These are phyloP conservation scores for Holothuria glaberrima DNA, from an alignment of 35 echinoderm and acorn worm species.

Conservation along the genomic window DNA sequence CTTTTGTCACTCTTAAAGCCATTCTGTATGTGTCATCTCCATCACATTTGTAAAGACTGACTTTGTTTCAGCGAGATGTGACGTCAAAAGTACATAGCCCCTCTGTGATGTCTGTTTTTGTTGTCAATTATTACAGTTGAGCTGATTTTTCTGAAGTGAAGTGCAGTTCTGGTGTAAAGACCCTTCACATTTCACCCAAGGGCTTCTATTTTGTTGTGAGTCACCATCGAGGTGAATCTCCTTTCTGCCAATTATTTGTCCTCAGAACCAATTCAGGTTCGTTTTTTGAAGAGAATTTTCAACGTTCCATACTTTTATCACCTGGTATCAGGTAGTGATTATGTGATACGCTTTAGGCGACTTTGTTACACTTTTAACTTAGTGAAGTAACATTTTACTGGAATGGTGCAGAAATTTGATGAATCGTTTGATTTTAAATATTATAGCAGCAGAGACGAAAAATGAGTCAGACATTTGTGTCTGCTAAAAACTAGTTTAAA, in stretches of 20 bases:
- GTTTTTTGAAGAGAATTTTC: too few species aligned
- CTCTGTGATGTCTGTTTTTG: constrained; percentile 34
- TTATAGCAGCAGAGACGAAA: too few species aligned
- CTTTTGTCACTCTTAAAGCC: constrained; percentile 16
- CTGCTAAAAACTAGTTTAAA: too few species aligned
- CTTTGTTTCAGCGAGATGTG: background rate
- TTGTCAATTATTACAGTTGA: constrained; percentile 57
- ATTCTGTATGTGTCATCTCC: constrained; percentile 22
- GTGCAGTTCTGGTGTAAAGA: constrained; percentile 14
- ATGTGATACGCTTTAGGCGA: too few species aligned
- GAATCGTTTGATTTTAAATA: too few species aligned
- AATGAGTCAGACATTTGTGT: too few species aligned
- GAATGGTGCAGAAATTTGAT: too few species aligned
- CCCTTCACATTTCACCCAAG: background rate
- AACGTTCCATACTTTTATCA: too few species aligned
- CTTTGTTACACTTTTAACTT: too few species aligned
- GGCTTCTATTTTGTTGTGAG: background rate
- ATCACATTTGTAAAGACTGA: background rate
- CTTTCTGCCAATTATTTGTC: constrained; percentile 26
- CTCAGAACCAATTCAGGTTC: background rate
- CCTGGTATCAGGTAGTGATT: too few species aligned
- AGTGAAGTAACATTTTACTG: too few species aligned
- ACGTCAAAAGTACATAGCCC: constrained; percentile 41
- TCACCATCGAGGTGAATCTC: constrained; percentile 34
- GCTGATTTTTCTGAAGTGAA: constrained; percentile 5